These are phyloP conservation scores for Pyxicephalus adspersus DNA, from an alignment of 2,113 vertebrate species.

Conservation along the genomic window DNA sequence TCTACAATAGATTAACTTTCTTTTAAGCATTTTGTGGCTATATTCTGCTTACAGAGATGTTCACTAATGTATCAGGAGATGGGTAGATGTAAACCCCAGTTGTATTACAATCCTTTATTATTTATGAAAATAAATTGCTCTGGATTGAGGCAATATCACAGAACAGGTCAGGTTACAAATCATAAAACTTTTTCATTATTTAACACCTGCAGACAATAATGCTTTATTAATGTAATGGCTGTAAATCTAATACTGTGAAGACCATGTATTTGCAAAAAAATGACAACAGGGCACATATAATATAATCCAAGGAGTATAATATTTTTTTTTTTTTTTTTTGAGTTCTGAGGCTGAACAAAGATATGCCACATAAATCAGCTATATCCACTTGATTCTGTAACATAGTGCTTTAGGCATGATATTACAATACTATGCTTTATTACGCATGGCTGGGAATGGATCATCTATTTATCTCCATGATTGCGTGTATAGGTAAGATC, in stretches of 20 bases:
- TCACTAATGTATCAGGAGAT: neutral
- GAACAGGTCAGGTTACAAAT: neutral
- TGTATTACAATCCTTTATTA: neutral
- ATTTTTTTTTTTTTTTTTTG: neutral
- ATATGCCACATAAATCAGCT: neutral
- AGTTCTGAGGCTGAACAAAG: neutral
- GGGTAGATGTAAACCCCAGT: slow-evolving; percentile 11
- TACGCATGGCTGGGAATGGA: slow-evolving; percentile 42
- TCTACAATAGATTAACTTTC: too few relatives aligned
- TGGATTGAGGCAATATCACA: neutral
- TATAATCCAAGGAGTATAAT: neutral
- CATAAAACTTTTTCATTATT: too few relatives aligned
- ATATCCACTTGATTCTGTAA: neutral
- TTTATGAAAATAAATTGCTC: slow-evolving; percentile 22
- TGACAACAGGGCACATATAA: neutral
- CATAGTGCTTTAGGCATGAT: slow-evolving; percentile 14
- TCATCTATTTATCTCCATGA: slow-evolving; percentile 41
- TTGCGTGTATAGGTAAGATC: slow-evolving; percentile 28
- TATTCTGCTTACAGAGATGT: too few relatives aligned
- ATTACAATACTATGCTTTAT: slow-evolving; percentile 18
- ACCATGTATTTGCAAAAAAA: neutral
- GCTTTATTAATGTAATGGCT: neutral
- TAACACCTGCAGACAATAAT: neutral
- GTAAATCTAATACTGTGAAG: neutral
- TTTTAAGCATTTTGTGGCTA: too few relatives aligned